Evolutionary conservation across 2,797 vertebrate genomes (phyloP).

Genomic region (Acanthurus lineatus): DNA sequence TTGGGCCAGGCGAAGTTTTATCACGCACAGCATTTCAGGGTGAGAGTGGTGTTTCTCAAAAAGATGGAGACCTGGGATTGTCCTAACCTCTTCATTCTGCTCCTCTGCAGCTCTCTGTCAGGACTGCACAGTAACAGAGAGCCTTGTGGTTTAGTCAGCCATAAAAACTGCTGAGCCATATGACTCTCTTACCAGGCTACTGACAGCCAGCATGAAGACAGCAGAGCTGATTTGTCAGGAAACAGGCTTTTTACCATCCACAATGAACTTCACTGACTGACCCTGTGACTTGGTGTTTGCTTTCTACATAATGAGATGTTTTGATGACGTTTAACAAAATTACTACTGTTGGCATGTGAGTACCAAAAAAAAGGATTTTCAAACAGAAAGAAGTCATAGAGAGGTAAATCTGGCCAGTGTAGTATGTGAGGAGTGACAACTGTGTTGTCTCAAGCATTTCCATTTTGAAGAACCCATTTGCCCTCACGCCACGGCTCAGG

Average conservation of each 20-base stretch:
- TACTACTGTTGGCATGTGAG: too few species aligned
- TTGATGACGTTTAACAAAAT: too few species aligned
- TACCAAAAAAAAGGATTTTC: too few species aligned
- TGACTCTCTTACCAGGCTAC: constrained; percentile 24
- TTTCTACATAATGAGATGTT: neutral
- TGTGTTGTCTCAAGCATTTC: too few species aligned
- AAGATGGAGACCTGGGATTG: constrained; percentile 50
- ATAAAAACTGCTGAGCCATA: constrained; percentile 59
- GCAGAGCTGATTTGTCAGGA: neutral
- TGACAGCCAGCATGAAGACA: constrained; percentile 27
- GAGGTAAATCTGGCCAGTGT: too few species aligned
- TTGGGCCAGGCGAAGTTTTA: constrained; percentile 55
- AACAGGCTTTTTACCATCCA: constrained; percentile 7
- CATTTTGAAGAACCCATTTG: too few species aligned
- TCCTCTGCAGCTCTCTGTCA: constrained; percentile 27
- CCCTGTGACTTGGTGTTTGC: neutral
- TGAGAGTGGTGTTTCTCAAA: constrained; percentile 52
- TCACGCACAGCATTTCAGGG: constrained; percentile 64
- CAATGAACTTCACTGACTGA: neutral
- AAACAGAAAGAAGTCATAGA: too few species aligned
- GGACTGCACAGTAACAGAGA: constrained; percentile 37
- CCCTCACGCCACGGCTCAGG: too few species aligned
- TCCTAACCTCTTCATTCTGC: constrained; percentile 46
- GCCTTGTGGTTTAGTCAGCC: constrained; percentile 45
- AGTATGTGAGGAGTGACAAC: too few species aligned